Evolutionary conservation across 2,888 invertebrate genomes (phyloP), one percentile per base, ranked within the genome.

Genomic region (Drosophila lacicola): DNA sequence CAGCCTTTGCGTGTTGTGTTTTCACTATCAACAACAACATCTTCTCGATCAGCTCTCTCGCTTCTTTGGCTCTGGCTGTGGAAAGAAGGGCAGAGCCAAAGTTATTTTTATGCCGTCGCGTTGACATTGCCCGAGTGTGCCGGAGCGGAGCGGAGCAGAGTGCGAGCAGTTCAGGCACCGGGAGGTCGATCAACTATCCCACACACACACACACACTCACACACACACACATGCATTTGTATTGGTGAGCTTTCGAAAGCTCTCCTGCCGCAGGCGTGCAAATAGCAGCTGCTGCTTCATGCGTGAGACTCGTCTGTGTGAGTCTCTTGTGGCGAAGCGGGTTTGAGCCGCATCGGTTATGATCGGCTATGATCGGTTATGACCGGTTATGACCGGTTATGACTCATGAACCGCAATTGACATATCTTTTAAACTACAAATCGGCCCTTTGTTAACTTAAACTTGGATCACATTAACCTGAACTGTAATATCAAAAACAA

Each of bases 11-110:
- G 60, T 19, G 37, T 55, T 56, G 60, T 19, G 37, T 55, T 56
- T 63, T 77, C 58, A 63, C 55, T 63, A 62, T 58, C 54, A 62
- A 34, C 72, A 54, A 37, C 51, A 76, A 41, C 71, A 58, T 50
- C 53, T 55, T 73, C 44, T 37, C 56, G 66, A 34, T 41, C 37
- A 47, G 19, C 41, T 63, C 39, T 29, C 39, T 46, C 36, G 4
- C 49, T 49, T 19, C 49, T 9, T 8, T 6, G 34, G 44, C 34
- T 45, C 44, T 4, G 17, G 34, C 58, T 73, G 53, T 11, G 10
- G 29, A 57, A 45, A 66, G 34, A 67, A 67, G 67, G 67, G 49
- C 57, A 58, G 42, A 57, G 37, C 34, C 25, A 46, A 45, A 50
- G 57, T 46, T 67, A 67, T 67, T 67, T 67, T 67, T 67, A 67